Evolutionary conservation across 1,140 invertebrate species (phyloP), one percentile per base, ranked within the genome.

Genomic region (Muscidifurax raptorellus): DNA sequence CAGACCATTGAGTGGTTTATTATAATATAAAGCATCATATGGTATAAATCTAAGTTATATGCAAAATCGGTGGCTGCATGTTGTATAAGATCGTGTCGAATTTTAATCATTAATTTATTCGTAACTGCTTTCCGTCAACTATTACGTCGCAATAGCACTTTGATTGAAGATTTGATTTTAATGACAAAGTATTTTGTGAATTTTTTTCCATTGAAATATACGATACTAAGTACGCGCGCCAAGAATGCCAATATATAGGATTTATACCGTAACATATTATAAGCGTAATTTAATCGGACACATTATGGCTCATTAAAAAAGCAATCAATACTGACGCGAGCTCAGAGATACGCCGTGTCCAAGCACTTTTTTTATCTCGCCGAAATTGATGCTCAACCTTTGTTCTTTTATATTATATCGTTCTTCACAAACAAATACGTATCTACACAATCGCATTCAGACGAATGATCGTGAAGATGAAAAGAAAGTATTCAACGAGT

Each of bases 231-330:
- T 67, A 9, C 28, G 10, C 28, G 10, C 10, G 28, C 4, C 67
- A 69, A 59, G 52, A 69, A 69, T 69, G 25, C 25, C 25, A 69
- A 69, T 69, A 28, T n/a, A 28, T 4, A 15, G 18, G 67, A 69
- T 69, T 18, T 69, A 28, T 28, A 27, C 30, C 27, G 28, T 12
- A 28, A 69, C 59, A 25, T 59, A 59, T 69, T 18, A 30, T 69
- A 69, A 69, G 67, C 67, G 27, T 18, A 4, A 27, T 30, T 69
- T 69, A 28, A 69, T 69, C 30, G 0, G 22, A 69, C 27, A 69
- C 30, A 30, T 69, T 69, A 69, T 69, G 28, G 25, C 67, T 69
- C 27, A 69, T 69, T n/a, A 69, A 69, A 69, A 69, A 30, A 30
- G 25, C 4, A 30, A 69, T 69, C 67, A 69, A 69, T 69, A 69